phyloP scores from a whole-genome alignment of 2,797 vertebrate species.

The Aulostomus chinensis region DNA sequence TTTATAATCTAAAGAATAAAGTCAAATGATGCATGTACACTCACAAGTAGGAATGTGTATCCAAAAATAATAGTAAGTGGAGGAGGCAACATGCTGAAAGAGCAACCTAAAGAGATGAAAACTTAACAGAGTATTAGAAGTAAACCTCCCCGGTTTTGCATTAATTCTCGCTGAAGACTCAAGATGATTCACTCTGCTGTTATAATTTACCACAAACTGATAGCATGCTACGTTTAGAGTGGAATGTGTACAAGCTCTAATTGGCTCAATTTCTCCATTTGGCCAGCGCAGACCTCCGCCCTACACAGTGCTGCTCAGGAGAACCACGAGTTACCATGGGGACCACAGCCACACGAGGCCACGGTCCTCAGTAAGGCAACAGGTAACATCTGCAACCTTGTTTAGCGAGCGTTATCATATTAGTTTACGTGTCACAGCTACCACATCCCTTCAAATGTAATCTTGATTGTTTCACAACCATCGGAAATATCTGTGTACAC shows the following conservation, averaged over 20 bases:
- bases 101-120: not conserved
- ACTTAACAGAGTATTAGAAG: not conserved
- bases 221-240: too few species aligned
- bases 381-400: slow-evolving; percentile 72
- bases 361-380: slow-evolving; percentile 71
- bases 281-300: slow-evolving; percentile 51
- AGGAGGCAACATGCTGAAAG: slow-evolving; percentile 1
- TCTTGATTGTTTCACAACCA: too few species aligned
- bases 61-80: not conserved
- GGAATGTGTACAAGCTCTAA: slow-evolving; percentile 39
- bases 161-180: too few species aligned
- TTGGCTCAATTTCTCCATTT: slow-evolving; percentile 59
- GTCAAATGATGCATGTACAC: not conserved
- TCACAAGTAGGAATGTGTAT: slow-evolving; percentile 1
- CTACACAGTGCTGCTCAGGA: slow-evolving; percentile 58
- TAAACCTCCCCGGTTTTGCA: not conserved
- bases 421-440: too few species aligned
- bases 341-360: slow-evolving; percentile 70
- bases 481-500: too few species aligned
- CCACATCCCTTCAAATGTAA: too few species aligned
- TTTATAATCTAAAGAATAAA: slow-evolving; percentile 4
- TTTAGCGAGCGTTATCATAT: not conserved
- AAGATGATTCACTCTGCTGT: too few species aligned
- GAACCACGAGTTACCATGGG: slow-evolving; percentile 78
- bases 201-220: too few species aligned